Evolutionary conservation across 2,113 vertebrate species (phyloP), one percentile per base, ranked within the genome.

Genomic region (Aptenodytes forsteri): DNA sequence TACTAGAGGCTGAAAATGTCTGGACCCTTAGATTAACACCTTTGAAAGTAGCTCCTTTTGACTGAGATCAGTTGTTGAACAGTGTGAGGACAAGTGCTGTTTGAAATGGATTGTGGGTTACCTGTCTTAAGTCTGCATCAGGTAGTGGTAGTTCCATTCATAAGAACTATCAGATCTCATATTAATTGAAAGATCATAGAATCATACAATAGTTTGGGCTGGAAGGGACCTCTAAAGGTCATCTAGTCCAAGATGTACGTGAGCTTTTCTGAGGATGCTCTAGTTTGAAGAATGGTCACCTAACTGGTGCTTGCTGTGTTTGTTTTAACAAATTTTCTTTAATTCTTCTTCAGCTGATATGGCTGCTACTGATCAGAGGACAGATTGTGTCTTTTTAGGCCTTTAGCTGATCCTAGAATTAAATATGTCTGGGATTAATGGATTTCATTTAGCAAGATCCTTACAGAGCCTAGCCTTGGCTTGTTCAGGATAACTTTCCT

Each of bases 181-280:
- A 44, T 7, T 59, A 29, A 16, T 29, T 82, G 55, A 38, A 80
- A 49, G 15, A 42, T 42, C 42, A 42, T 42, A 42, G 42, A 42
- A 14, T 42, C 42, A 42, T 42, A 42, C 42, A 15, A 42, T 42
- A 42, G 42, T 42, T 42, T 42, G 42, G 42, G 42, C 42, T 42
- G 42, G 42, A 42, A 42, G 42, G 42, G 42, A 42, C 42, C 42
- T 42, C 42, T 42, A 42, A 42, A 42, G 42, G 42, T 42, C 42
- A 42, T 42, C 42, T 42, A 42, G 42, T 16, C 42, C 42, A 42
- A 42, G 42, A 62, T 0, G 1, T 66, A 32, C 0, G 0, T 40
- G 19, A 61, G 6, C 12, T 44, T 83, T 89, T 72, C 36, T 61
- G 81, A 72, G 36, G 32, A 26, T 88, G 25, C 44, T 38, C 3